Percentiles rank a stretch among this genome's conserved stretches.
Conservation (phyloP, 2,888 invertebrate species). For the Mimachlamys varia region DNA sequence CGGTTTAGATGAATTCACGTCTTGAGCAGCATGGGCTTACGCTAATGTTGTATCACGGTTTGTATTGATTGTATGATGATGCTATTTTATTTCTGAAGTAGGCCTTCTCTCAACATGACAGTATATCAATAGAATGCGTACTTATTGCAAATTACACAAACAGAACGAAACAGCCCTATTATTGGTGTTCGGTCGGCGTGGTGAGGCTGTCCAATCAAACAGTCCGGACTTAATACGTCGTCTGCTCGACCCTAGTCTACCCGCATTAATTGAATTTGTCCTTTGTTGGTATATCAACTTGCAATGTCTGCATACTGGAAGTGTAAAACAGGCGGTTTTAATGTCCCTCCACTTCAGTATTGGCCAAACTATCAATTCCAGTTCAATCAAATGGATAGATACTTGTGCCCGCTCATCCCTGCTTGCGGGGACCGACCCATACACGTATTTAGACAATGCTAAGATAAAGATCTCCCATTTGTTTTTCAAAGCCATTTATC, state of each 20-base stretch:
- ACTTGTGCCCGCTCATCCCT: neutral
- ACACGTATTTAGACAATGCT: slow-evolving; percentile 21
- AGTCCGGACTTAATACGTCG: neutral
- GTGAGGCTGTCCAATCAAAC: neutral
- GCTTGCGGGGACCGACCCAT: neutral
- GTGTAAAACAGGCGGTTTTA: neutral
- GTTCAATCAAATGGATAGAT: slow-evolving; percentile 1
- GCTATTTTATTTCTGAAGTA: neutral
- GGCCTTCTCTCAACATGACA: slow-evolving; percentile 18
- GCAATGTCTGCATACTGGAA: slow-evolving; percentile 3
- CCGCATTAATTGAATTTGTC: slow-evolving; percentile 25
- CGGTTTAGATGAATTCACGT: neutral
- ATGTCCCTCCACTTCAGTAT: neutral
- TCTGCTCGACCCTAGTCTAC: neutral
- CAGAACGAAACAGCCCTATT: neutral
- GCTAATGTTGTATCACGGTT: neutral
- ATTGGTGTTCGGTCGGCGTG: slow-evolving; percentile 16
- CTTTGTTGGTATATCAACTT: slow-evolving; percentile 36
- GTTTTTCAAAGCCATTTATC: slow-evolving; percentile 33
- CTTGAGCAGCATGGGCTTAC: neutral
- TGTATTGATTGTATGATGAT: neutral
- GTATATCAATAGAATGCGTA: neutral
- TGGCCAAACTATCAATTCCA: slow-evolving; percentile 2
- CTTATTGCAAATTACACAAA: slow-evolving; percentile 34
- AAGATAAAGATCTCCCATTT: slow-evolving; percentile 33